Evolutionary conservation across 2,888 invertebrate species (phyloP).

Genomic region (Tuberolachnus salignus): DNA sequence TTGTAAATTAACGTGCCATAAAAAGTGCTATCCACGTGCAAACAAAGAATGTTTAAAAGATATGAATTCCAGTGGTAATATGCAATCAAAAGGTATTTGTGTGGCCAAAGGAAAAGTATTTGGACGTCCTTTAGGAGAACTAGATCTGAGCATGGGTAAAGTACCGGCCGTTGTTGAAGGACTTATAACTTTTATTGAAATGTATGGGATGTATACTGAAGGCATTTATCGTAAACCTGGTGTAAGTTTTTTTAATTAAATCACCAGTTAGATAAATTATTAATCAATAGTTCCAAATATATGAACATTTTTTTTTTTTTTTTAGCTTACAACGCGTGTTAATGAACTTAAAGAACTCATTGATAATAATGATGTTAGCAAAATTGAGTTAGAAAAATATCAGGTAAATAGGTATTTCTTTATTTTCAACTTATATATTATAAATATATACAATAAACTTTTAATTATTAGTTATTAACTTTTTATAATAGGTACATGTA

Average conservation of each 20-base stretch:
- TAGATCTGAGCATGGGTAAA: constrained; percentile 77
- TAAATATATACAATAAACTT: constrained; percentile 1
- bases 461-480: constrained; percentile 25
- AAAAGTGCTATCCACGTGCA: constrained; percentile 86
- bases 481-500: constrained; percentile 72
- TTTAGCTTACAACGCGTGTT: constrained; percentile 70
- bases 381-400: constrained; percentile 60
- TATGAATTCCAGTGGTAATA: constrained; percentile 59
- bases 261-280: background rate
- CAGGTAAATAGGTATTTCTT: constrained; percentile 58
- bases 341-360: constrained; percentile 76
- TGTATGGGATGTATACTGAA: constrained; percentile 88
- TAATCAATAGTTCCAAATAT: background rate
- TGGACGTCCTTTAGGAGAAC: constrained; percentile 76
- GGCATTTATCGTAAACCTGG: constrained; percentile 93
- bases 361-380: constrained; percentile 68
- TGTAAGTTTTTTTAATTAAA: constrained; percentile 66
- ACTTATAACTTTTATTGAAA: constrained; percentile 86
- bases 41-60: constrained; percentile 67
- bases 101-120: constrained; percentile 68
- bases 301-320: constrained; percentile 4
- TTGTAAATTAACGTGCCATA: constrained; percentile 92
- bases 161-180: constrained; percentile 88
- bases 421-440: too few species aligned
- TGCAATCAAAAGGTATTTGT: constrained; percentile 58